Evolutionary conservation across 2,888 invertebrate genomes (phyloP).

Genomic region (Chesias legatella): DNA sequence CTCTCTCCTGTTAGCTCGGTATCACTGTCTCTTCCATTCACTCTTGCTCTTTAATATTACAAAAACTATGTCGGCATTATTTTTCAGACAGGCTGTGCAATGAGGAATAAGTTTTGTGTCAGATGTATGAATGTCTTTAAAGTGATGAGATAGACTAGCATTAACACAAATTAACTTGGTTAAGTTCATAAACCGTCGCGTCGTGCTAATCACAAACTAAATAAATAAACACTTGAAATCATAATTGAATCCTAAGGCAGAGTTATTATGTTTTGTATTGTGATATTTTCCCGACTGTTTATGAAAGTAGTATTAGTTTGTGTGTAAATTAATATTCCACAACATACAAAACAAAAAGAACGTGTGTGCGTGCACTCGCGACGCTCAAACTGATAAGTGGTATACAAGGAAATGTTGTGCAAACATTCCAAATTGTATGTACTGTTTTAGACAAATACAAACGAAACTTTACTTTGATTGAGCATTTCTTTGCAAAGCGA

Average conservation of each 20-base stretch:
- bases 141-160: conserved; percentile 73
- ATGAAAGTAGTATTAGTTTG: conserved; percentile 60
- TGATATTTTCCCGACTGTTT: conserved; percentile 56
- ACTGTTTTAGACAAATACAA: too few species aligned
- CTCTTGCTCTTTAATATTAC: conserved; percentile 77
- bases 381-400: too few species aligned
- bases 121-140: conserved; percentile 74
- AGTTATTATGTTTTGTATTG: too few species aligned
- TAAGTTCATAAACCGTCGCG: conserved; percentile 64
- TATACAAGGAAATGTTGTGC: too few species aligned
- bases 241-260: conserved; percentile 19
- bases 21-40: conserved; percentile 12
- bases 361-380: too few species aligned
- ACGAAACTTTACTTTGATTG: too few species aligned
- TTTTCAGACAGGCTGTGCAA: conserved; percentile 77
- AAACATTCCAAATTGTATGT: too few species aligned
- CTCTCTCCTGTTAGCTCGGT: conserved; percentile 7
- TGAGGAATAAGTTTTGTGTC: conserved; percentile 72
- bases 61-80: conserved; percentile 71
- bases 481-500: too few species aligned
- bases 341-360: conserved; percentile 33
- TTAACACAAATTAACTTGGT: conserved; percentile 73
- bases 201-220: too few species aligned
- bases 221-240: conserved; percentile 27
- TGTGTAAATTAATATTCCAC: conserved; percentile 50